A percentile compares a stretch with the other conserved stretches of the same genome.
Conservation (phyloP, 2,113 vertebrate species). For the Romanogobio albipinnatus region DNA sequence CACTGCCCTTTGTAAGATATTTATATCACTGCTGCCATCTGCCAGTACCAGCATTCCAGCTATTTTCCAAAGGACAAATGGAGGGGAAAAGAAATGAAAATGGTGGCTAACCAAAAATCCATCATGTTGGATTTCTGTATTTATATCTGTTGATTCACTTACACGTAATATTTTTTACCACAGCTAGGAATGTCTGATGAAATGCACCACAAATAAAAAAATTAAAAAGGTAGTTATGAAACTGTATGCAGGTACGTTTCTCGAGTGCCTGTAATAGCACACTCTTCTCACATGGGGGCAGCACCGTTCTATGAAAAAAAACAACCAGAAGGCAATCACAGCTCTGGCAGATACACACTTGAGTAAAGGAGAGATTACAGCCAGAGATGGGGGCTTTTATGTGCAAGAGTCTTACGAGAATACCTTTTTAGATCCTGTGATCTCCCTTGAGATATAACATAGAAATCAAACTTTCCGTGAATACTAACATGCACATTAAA, state of each 20-base stretch:
- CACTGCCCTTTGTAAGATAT: slow-evolving; percentile 23
- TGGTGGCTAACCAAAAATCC: background rate
- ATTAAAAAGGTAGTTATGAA: background rate
- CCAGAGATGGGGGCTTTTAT: background rate
- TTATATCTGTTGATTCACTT: background rate
- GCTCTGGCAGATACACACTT: background rate
- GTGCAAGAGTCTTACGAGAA: slow-evolving; percentile 15
- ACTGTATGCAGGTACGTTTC: background rate
- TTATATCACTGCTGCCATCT: slow-evolving; percentile 39
- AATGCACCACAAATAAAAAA: background rate
- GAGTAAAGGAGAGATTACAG: slow-evolving; percentile 24
- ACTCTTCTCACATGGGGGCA: slow-evolving; percentile 71
- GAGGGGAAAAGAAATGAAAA: background rate
- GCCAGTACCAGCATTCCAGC: slow-evolving; percentile 25
- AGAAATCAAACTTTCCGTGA: background rate
- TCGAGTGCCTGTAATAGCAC: slow-evolving; percentile 65
- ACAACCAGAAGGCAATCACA: background rate
- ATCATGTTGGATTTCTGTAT: background rate
- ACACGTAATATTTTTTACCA: background rate
- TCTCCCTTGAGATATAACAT: slow-evolving; percentile 17
- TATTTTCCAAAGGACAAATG: slow-evolving; percentile 15
- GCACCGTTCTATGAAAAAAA: slow-evolving; percentile 65
- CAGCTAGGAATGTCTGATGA: background rate
- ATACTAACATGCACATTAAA: background rate
- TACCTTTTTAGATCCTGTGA: slow-evolving; percentile 14